Base-by-base conservation (phyloP, 1,140 invertebrate species). In the Tachypleus tridentatus region DNA sequence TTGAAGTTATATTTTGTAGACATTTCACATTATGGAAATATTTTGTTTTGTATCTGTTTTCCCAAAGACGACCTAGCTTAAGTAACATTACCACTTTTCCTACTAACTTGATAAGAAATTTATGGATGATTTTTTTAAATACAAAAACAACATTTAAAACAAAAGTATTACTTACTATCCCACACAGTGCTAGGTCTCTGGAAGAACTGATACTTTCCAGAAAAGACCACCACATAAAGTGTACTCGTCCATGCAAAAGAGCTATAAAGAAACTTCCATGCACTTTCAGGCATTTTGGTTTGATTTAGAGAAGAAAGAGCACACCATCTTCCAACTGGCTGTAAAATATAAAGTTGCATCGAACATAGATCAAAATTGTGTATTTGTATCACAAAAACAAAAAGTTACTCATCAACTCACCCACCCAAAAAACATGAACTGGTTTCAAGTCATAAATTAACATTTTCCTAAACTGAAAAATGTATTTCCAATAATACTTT, bases 221-320 rank as follows among this genome's bases (percentile, higher is more conserved):
- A 67, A 54, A 70, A 70, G 56, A 76, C 64, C 6, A 77, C 67
- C 51, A 76, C 67, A 67, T 76, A 75, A 47, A 69, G 69, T 10
- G 67, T 69, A 49, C 69, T 74, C 50, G 61, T 61, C 75, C 75
- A 77, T 9, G 74, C 71, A 49, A 62, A 61, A 51, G 71, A 60
- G 64, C 78, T 78, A 58, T 73, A 75, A 5, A 72, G 47, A 57
- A 73, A 72, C 68, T 78, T 78, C 76, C 76, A 78, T n/a, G 71
- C 70, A 63, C 72, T 73, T 70, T 78, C 77, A 2, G 77, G 75
- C 53, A 77, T 72, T 67, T 78, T 78, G 47, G 49, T 52, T 63
- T 64, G 65, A 52, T 67, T 69, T 54, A 56, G 62, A 49, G 68
- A 60, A 49, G 68, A 64, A 29, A 69, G 62, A 60, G 11, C 58